A percentile compares a stretch with the other conserved stretches of the same genome.
phyloP scores from a whole-genome alignment of 2,888 invertebrate genomes.

The Gordius sp. region DNA sequence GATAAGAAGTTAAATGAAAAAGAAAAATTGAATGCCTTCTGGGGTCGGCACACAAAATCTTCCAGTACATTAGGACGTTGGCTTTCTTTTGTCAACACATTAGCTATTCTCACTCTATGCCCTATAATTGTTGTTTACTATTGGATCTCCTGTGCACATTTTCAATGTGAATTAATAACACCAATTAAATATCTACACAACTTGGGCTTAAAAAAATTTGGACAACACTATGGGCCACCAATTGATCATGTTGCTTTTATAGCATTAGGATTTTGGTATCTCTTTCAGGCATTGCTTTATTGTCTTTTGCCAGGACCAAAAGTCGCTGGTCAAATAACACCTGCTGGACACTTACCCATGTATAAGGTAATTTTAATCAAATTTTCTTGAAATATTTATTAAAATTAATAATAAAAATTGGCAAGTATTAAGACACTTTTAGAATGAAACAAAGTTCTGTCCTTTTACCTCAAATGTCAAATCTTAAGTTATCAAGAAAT shows the following conservation, averaged over 20 bases:
- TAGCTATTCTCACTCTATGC: neutral
- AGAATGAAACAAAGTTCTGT: too few species aligned
- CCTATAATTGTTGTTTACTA: neutral
- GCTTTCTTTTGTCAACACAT: neutral
- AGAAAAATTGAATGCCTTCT: neutral
- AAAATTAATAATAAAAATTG: too few species aligned
- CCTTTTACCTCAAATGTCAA: too few species aligned
- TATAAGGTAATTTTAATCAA: too few species aligned
- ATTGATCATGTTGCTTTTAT: neutral
- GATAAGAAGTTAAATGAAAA: too few species aligned
- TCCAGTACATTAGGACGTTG: neutral
- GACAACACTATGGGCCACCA: neutral
- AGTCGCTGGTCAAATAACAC: neutral
- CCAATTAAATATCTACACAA: neutral
- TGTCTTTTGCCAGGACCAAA: neutral
- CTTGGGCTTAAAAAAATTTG: neutral
- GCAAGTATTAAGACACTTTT: too few species aligned
- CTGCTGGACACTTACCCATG: neutral
- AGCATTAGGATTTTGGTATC: neutral
- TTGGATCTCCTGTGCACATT: constrained; percentile 1
- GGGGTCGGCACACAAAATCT: constrained; percentile 7
- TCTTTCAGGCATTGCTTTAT: constrained; percentile 10
- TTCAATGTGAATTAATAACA: neutral
- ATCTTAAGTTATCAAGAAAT: too few species aligned
- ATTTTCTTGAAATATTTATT: too few species aligned